Conservation (phyloP, 2,797 vertebrate species). For the Gambusia yucatana region DNA sequence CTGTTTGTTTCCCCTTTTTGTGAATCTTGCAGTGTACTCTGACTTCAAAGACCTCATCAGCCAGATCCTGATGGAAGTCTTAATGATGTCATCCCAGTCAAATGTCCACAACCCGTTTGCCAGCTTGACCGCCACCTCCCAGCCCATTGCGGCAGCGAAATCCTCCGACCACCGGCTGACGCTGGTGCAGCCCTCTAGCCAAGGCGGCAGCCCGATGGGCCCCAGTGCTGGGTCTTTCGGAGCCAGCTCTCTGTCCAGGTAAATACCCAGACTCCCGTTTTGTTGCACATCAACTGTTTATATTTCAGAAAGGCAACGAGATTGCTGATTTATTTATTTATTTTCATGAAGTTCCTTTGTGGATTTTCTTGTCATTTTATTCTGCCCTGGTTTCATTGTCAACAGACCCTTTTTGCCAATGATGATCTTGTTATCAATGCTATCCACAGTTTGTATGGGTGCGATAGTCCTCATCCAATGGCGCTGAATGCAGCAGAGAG, state of each 20-base stretch:
- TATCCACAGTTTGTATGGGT: constrained; percentile 93
- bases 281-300: background rate
- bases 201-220: constrained; percentile 92
- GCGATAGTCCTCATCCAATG: constrained; percentile 86
- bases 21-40: constrained; percentile 86
- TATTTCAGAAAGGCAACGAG: background rate
- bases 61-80: constrained; percentile 99
- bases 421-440: constrained; percentile 67
- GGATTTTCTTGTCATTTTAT: constrained; percentile 35
- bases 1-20: background rate
- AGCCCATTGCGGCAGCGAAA: constrained; percentile 93
- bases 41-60: constrained; percentile 98
- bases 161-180: constrained; percentile 90
- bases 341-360: constrained; percentile 1
- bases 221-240: constrained; percentile 90
- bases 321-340: background rate
- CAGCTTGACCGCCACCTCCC: constrained; percentile 96
- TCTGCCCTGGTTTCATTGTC: constrained; percentile 27
- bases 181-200: constrained; percentile 87
- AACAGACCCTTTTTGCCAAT: constrained; percentile 54
- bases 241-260: constrained; percentile 95
- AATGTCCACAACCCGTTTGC: constrained; percentile 95
- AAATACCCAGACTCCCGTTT: constrained; percentile 70
- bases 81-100: constrained; percentile 97
- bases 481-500: constrained; percentile 82